phyloP scores from a whole-genome alignment of 2,888 invertebrate genomes.

The Xanthia icteritia region DNA sequence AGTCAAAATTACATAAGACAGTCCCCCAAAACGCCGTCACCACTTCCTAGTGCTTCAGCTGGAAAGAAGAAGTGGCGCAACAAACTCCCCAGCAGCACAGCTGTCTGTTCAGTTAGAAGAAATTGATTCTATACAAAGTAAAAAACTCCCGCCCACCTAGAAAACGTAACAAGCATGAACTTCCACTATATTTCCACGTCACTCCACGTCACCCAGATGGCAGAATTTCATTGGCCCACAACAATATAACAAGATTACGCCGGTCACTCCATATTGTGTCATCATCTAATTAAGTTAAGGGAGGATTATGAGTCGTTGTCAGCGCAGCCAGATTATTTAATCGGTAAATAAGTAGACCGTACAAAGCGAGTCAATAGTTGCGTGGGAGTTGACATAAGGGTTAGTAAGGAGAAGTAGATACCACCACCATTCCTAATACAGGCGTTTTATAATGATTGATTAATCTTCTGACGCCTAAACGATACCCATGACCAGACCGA shows the following conservation, averaged over 20 bases:
- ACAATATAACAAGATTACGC: slow-evolving; percentile 67
- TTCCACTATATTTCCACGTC: slow-evolving; percentile 15
- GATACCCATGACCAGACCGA: background rate
- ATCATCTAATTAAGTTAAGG: slow-evolving; percentile 71
- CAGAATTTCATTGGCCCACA: slow-evolving; percentile 27
- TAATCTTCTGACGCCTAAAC: no score
- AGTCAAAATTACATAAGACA: no score
- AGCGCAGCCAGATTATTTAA: slow-evolving; percentile 41
- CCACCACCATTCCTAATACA: no score
- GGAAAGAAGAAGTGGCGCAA: background rate
- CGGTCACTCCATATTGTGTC: slow-evolving; percentile 68
- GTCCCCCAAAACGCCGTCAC: background rate
- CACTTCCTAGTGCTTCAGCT: background rate
- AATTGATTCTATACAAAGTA: background rate
- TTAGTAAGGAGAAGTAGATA: background rate
- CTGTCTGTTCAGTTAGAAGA: background rate
- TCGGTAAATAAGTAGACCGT: background rate
- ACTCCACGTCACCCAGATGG: slow-evolving; percentile 38
- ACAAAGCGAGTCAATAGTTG: background rate
- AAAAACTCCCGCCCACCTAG: background rate
- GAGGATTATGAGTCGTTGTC: slow-evolving; percentile 43
- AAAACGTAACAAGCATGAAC: background rate
- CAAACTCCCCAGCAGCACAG: background rate
- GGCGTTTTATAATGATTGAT: no score
- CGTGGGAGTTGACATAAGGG: background rate